Conservation (phyloP, 1,140 invertebrate genomes). For the Leptinotarsa defecta region DNA sequence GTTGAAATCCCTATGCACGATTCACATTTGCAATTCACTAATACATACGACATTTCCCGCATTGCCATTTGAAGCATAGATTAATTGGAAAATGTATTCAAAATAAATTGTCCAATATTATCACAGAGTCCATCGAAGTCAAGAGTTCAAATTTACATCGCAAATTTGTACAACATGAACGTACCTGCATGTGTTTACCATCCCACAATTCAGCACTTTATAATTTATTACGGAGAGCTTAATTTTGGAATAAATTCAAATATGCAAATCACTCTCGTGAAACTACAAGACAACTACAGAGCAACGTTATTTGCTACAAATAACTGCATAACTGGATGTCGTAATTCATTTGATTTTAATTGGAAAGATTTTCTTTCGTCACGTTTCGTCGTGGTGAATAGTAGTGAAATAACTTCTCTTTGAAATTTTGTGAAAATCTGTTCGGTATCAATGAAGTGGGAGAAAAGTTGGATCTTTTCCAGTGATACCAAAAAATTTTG, state of each 20-base stretch:
- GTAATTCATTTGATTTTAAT: not conserved
- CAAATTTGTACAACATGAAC: slow-evolving; percentile 7
- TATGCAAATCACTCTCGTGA: not conserved
- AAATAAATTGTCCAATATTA: slow-evolving; percentile 10
- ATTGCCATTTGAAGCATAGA: not conserved
- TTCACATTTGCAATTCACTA: too few species aligned
- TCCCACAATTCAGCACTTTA: slow-evolving; percentile 16
- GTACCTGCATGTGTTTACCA: slow-evolving; percentile 13
- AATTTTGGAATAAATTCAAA: not conserved
- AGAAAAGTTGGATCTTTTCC: too few species aligned
- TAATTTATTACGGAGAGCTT: slow-evolving; percentile 5
- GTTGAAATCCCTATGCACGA: too few species aligned
- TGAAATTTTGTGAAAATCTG: too few species aligned
- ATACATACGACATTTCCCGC: too few species aligned
- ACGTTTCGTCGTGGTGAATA: too few species aligned
- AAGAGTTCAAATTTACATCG: slow-evolving; percentile 15
- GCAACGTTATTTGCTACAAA: not conserved
- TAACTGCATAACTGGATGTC: not conserved
- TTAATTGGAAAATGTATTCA: not conserved
- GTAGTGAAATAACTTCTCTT: too few species aligned
- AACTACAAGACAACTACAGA: slow-evolving; percentile 10
- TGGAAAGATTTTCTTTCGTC: too few species aligned
- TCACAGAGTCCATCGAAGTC: slow-evolving; percentile 5
- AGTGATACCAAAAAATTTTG: too few species aligned
- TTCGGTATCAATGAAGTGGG: too few species aligned